phyloP scores from a whole-genome alignment of 2,113 vertebrate genomes.

The Corythoichthys intestinalis region DNA sequence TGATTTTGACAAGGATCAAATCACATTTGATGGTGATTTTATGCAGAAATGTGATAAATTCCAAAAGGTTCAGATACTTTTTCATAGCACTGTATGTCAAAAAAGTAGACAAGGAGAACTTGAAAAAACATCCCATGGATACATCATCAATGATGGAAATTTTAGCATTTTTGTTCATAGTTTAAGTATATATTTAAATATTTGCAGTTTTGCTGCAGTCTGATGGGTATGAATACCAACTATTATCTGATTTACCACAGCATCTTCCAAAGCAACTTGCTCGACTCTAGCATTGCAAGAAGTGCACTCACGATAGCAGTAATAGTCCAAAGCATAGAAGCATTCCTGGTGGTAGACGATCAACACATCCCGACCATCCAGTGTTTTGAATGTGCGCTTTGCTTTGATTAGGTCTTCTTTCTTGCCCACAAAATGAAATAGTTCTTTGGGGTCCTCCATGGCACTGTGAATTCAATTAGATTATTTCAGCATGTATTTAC shows the following conservation, averaged over 20 bases:
- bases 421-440: conserved; percentile 73
- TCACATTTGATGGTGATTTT: too few relatives aligned
- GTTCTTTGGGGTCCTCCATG: conserved; percentile 51
- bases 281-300: background rate
- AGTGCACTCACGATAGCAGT: conserved; percentile 87
- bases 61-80: too few relatives aligned
- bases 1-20: too few relatives aligned
- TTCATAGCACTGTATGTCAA: too few relatives aligned
- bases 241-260: background rate
- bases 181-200: background rate
- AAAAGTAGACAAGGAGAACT: too few relatives aligned
- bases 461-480: background rate
- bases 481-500: background rate
- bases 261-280: background rate
- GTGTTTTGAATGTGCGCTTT: conserved; percentile 67
- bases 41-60: too few relatives aligned
- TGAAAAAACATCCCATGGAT: background rate
- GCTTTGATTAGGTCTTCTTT: conserved; percentile 79
- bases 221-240: background rate
- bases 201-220: background rate
- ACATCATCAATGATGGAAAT: background rate
- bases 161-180: background rate
- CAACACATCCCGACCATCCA: conserved; percentile 80
- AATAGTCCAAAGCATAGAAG: conserved; percentile 86
- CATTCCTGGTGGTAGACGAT: conserved; percentile 78